A percentile compares a stretch with the other conserved stretches of the same genome.
Evolutionary conservation across 1,140 invertebrate species (phyloP).

Genomic region (Semibalanus balanoides): DNA sequence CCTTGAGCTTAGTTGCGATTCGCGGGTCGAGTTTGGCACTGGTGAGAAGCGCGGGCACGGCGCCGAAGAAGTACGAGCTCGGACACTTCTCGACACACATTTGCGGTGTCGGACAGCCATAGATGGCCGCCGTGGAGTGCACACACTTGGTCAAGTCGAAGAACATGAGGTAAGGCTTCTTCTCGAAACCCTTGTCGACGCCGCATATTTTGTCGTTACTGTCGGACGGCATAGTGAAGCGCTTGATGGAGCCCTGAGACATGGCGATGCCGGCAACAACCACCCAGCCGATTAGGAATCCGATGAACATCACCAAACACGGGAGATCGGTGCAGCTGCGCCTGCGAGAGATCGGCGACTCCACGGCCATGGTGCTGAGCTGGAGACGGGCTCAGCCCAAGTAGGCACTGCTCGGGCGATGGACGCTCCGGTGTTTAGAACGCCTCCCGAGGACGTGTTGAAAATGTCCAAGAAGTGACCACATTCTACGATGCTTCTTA

Average conservation of each 20-base stretch:
- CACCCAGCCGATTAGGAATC: slow-evolving; percentile 58
- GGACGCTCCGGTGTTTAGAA: no score
- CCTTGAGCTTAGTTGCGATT: neutral
- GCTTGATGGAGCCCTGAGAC: slow-evolving; percentile 39
- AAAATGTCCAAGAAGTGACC: no score
- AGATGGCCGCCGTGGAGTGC: slow-evolving; percentile 47
- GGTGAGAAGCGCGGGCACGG: neutral
- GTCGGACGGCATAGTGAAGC: slow-evolving; percentile 61
- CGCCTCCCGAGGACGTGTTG: no score
- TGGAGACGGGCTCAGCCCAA: no score
- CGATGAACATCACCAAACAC: slow-evolving; percentile 63
- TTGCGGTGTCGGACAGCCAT: slow-evolving; percentile 68
- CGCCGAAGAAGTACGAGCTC: slow-evolving; percentile 28
- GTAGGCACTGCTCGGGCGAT: no score
- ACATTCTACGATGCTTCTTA: no score
- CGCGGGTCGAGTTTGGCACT: neutral
- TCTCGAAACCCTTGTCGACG: slow-evolving; percentile 33
- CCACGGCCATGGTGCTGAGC: neutral
- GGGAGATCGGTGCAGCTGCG: slow-evolving; percentile 77
- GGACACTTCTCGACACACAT: slow-evolving; percentile 68
- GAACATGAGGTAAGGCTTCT: slow-evolving; percentile 61
- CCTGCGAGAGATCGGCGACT: slow-evolving; percentile 25
- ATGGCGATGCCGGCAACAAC: slow-evolving; percentile 52
- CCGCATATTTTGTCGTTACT: slow-evolving; percentile 37
- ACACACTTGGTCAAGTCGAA: slow-evolving; percentile 68